A percentile compares a stretch with the other conserved stretches of the same genome.
phyloP scores from a whole-genome alignment of 2,113 vertebrate genomes.

The Thalassarche chlororhynchos region DNA sequence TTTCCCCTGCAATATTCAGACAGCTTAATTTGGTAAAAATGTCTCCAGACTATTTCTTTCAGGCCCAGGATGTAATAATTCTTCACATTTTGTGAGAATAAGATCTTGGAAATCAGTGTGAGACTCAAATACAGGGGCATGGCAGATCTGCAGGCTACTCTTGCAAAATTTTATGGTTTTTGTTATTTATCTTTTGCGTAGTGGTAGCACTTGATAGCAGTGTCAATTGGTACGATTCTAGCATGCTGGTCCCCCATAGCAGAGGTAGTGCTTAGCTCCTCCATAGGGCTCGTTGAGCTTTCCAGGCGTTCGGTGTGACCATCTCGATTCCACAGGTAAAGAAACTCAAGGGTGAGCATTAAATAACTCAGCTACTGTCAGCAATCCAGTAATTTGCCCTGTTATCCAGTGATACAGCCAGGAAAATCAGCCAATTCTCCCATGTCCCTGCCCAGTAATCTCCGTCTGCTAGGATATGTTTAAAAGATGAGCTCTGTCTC shows the following conservation, averaged over 20 bases:
- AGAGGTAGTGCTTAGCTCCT: neutral
- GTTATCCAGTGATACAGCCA: neutral
- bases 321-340: neutral
- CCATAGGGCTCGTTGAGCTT: neutral
- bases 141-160: neutral
- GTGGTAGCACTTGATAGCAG: neutral
- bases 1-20: neutral
- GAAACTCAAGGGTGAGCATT: neutral
- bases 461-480: neutral
- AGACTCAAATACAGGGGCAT: neutral
- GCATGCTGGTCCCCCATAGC: neutral
- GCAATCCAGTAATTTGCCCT: neutral
- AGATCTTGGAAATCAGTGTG: neutral
- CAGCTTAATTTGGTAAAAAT: neutral
- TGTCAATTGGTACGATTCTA: neutral
- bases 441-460: neutral
- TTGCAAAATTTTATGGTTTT: fast-evolving
- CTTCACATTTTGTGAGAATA: neutral
- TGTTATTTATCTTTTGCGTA: neutral
- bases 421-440: neutral
- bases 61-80: neutral
- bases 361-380: neutral
- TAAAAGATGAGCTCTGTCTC: neutral
- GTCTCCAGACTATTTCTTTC: neutral
- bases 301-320: neutral